Evolutionary conservation across 2,113 vertebrate species (phyloP).

Genomic region (Hiodon alosoides): DNA sequence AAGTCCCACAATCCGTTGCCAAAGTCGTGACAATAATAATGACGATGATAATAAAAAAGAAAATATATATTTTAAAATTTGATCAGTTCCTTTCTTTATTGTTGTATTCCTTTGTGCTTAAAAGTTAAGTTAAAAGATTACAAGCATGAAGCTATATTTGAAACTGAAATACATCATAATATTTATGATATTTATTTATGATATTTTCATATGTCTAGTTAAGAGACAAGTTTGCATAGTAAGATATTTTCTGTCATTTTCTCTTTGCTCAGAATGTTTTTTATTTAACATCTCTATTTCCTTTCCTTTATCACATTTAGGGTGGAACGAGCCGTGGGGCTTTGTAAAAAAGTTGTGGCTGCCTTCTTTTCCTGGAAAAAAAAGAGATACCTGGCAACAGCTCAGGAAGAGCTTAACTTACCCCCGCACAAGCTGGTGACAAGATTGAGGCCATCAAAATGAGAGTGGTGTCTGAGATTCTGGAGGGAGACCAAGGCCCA

Average conservation of each 20-base stretch:
- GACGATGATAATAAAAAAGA: constrained; percentile 5
- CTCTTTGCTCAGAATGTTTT: neutral
- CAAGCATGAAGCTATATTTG: no score
- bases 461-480: constrained; percentile 23
- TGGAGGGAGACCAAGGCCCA: constrained; percentile 17
- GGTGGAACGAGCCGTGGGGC: neutral
- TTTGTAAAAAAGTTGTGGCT: neutral
- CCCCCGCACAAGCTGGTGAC: constrained; percentile 17
- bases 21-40: neutral
- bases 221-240: no score
- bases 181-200: no score
- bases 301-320: neutral
- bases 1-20: neutral
- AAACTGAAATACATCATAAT: no score
- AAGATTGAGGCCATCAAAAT: constrained; percentile 25
- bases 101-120: neutral
- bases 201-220: no score
- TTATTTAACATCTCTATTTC: neutral
- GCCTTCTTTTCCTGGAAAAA: constrained; percentile 20
- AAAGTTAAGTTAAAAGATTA: no score
- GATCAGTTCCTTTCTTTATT: neutral
- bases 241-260: neutral
- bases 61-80: neutral
- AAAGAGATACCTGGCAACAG: constrained; percentile 2
- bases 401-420: constrained; percentile 7